phyloP scores from a whole-genome alignment of 1,140 invertebrate species.

The Sitobion miscanthi region DNA sequence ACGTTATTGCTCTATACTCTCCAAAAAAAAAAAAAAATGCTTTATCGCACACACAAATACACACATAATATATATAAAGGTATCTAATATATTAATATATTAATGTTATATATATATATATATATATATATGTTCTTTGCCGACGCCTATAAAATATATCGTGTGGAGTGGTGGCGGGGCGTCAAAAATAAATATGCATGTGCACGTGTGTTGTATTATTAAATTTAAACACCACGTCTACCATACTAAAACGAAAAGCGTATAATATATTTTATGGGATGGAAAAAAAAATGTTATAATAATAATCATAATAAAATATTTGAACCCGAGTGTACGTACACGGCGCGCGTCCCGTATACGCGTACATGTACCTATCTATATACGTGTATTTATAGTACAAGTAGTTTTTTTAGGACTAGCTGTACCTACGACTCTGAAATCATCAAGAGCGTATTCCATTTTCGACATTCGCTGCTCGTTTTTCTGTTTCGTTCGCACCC shows the following conservation, averaged over 20 bases:
- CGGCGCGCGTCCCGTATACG: no score
- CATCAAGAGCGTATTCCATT: not conserved
- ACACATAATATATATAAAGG: not conserved
- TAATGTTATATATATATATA: not conserved
- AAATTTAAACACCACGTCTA: not conserved
- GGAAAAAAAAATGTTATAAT: not conserved
- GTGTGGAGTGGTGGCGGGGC: not conserved
- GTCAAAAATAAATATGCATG: conserved; percentile 10
- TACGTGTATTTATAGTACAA: not conserved
- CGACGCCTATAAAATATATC: not conserved
- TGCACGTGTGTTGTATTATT: not conserved
- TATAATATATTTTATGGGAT: not conserved
- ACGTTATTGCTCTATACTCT: not conserved
- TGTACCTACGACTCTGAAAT: not conserved
- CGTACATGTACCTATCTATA: no score
- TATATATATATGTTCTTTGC: not conserved
- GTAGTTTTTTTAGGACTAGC: not conserved
- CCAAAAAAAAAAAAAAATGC: not conserved
- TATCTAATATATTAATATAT: not conserved
- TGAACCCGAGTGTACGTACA: not conserved
- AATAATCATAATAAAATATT: not conserved
- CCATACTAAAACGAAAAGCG: not conserved
- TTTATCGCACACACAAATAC: not conserved
- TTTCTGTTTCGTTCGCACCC: not conserved
- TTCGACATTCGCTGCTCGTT: not conserved